Percentiles rank a stretch among this genome's conserved stretches.
These are phyloP conservation scores for Hofmannophila pseudospretella DNA, from an alignment of 2,888 invertebrate genomes.

Conservation along the genomic window DNA sequence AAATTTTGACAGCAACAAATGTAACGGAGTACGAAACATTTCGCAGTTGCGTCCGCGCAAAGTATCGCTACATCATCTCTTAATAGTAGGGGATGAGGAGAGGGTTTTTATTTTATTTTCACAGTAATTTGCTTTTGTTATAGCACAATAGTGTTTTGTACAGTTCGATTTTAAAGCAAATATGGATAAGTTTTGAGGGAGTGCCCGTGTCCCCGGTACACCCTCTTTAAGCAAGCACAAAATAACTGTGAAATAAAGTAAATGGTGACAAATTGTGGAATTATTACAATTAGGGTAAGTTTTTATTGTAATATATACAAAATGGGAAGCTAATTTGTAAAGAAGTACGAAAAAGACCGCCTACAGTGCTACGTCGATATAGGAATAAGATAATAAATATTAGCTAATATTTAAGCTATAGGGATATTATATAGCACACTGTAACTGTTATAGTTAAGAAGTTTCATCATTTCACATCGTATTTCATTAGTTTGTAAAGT, in stretches of 20 bases:
- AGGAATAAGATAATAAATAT: too few species aligned
- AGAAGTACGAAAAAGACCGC: too few species aligned
- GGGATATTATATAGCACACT: too few species aligned
- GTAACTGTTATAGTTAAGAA: too few species aligned
- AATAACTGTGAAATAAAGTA: background rate
- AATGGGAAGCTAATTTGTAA: too few species aligned
- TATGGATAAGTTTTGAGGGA: constrained; percentile 54
- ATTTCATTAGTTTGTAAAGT: too few species aligned
- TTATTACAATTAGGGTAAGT: too few species aligned
- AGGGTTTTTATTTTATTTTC: constrained; percentile 73
- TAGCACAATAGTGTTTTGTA: constrained; percentile 63
- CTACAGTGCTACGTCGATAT: too few species aligned
- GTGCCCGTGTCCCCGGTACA: constrained; percentile 60
- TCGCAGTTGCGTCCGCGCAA: constrained; percentile 60
- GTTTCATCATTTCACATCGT: too few species aligned
- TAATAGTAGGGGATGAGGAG: constrained; percentile 74
- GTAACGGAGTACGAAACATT: constrained; percentile 40
- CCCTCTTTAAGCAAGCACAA: constrained; percentile 37
- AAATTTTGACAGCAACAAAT: constrained; percentile 29
- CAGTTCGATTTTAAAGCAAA: constrained; percentile 69
- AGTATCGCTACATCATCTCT: constrained; percentile 74
- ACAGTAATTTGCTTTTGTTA: constrained; percentile 74
- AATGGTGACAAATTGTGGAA: background rate
- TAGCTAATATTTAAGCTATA: too few species aligned
- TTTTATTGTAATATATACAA: too few species aligned